Base-by-base conservation (phyloP, 2,888 invertebrate genomes). In the Athrips mouffetella region DNA sequence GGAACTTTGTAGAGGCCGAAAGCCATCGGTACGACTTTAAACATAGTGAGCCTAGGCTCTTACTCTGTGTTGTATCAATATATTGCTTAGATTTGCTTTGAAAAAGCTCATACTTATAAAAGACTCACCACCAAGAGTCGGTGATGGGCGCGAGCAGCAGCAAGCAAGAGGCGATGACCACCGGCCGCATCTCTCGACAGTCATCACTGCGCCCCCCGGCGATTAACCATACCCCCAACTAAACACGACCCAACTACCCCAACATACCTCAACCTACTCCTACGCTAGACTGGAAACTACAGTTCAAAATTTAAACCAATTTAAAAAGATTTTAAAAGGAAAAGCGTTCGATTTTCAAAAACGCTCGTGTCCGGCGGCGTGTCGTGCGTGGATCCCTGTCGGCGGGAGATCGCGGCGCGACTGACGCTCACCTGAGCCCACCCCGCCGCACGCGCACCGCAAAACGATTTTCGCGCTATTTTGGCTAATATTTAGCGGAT, bases 141-240 rank as follows among this genome's bases (percentile, higher is more conserved):
- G 94, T 94, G 90, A 94, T 93, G 89, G 95, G 95, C 91, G 94
- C 94, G 90, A 95, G 92, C 88, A 95, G 92, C 90, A 94, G 92
- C 81, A 95, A 91, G 89, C 94, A 94, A 81, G 94, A 91, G 88
- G 94, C 92, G 90, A 94, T 92, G 89, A 94, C 91, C 88, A 94
- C 91, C 82, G 93, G 91, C 90, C 93, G 93, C 92, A 94, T 92
- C 63, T 75, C 82, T 74, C 70, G 73, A 57, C 62, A 70, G 74
- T 75, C 85, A 86, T 86, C 87, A 89, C 89, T 86, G 80, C 78
- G 62, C 67, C 65, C 65, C 67, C 67, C 61, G 60, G 61, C 60
- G 67, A 64, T 58, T 57, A 68, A 71, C 63, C 72, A 70, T 73
- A 58, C 54, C 62, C 63, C 66, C 55, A 59, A 56, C 65, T 62